Conservation (phyloP, 2,888 invertebrate species). For the Caenorhabditis imperialis region DNA sequence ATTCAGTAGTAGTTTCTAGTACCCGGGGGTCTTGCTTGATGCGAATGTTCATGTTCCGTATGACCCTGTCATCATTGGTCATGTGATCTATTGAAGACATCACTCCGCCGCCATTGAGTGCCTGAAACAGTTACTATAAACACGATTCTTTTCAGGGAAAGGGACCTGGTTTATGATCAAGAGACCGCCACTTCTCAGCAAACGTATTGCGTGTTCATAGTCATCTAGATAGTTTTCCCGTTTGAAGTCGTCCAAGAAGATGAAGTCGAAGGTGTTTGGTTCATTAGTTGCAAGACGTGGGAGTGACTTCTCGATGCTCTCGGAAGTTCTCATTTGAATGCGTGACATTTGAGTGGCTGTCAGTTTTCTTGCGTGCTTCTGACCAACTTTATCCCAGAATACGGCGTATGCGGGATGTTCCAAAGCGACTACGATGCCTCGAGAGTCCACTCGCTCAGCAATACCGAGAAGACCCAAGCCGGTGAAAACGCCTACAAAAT, state of each 20-base stretch:
- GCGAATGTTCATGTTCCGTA: constrained; percentile 64
- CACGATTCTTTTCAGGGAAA: neutral
- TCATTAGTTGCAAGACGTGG: constrained; percentile 61
- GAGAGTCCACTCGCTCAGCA: constrained; percentile 59
- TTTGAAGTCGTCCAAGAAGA: constrained; percentile 78
- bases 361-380: constrained; percentile 63
- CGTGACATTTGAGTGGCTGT: constrained; percentile 57
- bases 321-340: constrained; percentile 68
- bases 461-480: constrained; percentile 61
- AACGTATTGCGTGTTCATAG: constrained; percentile 78
- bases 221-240: constrained; percentile 78
- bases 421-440: constrained; percentile 68
- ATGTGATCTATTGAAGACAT: constrained; percentile 61
- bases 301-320: constrained; percentile 61
- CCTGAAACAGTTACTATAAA: constrained; percentile 30
- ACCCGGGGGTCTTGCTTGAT: constrained; percentile 66
- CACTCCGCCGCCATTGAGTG: constrained; percentile 63
- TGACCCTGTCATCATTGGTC: constrained; percentile 62
- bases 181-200: constrained; percentile 78
- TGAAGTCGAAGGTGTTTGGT: constrained; percentile 66
- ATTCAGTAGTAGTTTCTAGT: neutral
- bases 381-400: constrained; percentile 69
- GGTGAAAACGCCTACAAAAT: constrained; percentile 58
- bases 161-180: constrained; percentile 78
- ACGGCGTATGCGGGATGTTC: constrained; percentile 68